A percentile compares a stretch with the other conserved stretches of the same genome.
These are phyloP conservation scores for Patagioenas fasciata DNA, from an alignment of 2,113 vertebrate genomes.

Conservation along the genomic window DNA sequence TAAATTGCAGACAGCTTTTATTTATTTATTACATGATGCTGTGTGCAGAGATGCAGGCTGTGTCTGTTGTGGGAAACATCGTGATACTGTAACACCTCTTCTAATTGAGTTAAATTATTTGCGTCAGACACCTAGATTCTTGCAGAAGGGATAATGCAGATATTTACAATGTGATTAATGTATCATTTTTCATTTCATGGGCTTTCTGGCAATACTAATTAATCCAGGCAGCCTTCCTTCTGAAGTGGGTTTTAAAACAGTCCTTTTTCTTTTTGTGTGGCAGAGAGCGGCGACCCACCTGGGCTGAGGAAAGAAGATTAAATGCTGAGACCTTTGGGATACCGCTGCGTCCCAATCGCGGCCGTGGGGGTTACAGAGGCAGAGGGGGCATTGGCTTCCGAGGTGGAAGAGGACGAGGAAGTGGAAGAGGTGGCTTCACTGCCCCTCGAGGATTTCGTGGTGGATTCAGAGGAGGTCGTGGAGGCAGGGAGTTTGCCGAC, in stretches of 20 bases:
- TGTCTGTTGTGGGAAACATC: not conserved
- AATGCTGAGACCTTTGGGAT: constrained; percentile 97
- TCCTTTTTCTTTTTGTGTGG: not conserved
- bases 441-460: constrained; percentile 89
- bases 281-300: constrained; percentile 93
- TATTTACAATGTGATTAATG: not conserved
- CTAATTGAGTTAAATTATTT: not conserved
- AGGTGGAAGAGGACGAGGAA: constrained; percentile 83
- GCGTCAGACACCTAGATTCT: not conserved
- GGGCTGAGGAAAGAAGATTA: constrained; percentile 94
- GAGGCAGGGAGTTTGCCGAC: constrained; percentile 91
- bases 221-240: not conserved
- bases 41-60: not conserved
- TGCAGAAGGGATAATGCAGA: not conserved
- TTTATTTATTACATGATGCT: not conserved
- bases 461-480: constrained; percentile 87
- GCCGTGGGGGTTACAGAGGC: constrained; percentile 88
- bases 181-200: not conserved
- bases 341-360: constrained; percentile 87
- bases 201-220: not conserved
- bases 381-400: constrained; percentile 88
- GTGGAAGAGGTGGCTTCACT: constrained; percentile 82
- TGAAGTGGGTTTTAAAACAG: not conserved
- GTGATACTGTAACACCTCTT: not conserved
- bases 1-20: not conserved